Evolutionary conservation across 2,797 vertebrate genomes (phyloP).

Genomic region (Vireo griseus): DNA sequence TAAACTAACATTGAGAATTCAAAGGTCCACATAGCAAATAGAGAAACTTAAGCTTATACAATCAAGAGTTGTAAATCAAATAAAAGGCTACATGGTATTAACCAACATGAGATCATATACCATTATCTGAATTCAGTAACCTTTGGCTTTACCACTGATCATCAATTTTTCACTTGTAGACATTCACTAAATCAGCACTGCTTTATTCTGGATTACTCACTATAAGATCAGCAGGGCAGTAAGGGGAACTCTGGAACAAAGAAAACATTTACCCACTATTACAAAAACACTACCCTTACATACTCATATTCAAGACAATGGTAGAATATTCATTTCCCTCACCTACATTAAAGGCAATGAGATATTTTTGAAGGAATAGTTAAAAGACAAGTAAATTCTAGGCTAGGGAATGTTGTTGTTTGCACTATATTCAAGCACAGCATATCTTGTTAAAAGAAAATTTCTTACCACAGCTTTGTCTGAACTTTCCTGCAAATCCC

Average conservation of each 20-base stretch:
- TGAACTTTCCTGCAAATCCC: conserved; percentile 94
- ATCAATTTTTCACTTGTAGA: neutral
- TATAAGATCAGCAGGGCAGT: neutral
- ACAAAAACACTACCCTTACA: neutral
- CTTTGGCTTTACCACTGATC: neutral
- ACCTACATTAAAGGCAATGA: fast-evolving
- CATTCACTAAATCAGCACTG: neutral
- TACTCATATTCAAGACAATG: neutral
- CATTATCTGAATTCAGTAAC: neutral
- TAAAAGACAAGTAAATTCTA: neutral
- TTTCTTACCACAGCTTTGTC: conserved; percentile 84
- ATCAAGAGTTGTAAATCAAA: neutral
- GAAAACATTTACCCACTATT: neutral
- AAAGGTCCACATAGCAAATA: neutral
- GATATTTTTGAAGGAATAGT: neutral
- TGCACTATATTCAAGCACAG: neutral
- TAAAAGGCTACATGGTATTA: neutral
- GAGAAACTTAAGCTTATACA: neutral
- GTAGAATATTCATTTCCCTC: neutral
- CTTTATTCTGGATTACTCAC: neutral
- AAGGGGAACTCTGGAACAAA: neutral
- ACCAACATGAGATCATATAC: neutral
- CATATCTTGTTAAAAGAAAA: neutral
- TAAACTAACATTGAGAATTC: neutral
- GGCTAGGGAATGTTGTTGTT: neutral